Evolutionary conservation across 2,888 invertebrate species (phyloP).

Genomic region (Aelia acuminata): DNA sequence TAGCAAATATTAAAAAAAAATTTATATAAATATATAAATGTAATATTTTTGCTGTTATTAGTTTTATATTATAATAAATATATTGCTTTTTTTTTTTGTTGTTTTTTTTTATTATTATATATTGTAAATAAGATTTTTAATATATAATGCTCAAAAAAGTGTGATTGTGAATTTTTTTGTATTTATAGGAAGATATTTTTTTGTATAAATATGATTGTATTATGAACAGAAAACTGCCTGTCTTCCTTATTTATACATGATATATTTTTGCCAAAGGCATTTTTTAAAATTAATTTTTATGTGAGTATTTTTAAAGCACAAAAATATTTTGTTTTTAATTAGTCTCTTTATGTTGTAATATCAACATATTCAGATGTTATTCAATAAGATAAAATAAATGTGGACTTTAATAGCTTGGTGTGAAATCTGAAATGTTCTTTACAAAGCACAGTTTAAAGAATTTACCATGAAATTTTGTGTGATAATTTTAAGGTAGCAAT

Average conservation of each 20-base stretch:
- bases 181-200: constrained; percentile 55
- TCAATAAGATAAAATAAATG: not conserved
- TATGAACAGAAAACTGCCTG: constrained; percentile 47
- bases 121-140: constrained; percentile 39
- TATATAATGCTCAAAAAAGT: constrained; percentile 56
- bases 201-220: constrained; percentile 55
- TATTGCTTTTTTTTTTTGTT: constrained; percentile 32
- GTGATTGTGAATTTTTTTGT: constrained; percentile 50
- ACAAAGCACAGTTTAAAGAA: constrained; percentile 1
- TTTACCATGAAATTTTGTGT: constrained; percentile 17
- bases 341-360: not conserved
- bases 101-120: constrained; percentile 15
- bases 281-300: constrained; percentile 21
- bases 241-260: constrained; percentile 53
- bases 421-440: constrained; percentile 12
- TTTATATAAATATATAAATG: constrained; percentile 30
- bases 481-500: not conserved
- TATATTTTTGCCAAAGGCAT: constrained; percentile 47
- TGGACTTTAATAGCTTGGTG: not conserved
- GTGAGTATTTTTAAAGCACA: constrained; percentile 36
- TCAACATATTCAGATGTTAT: constrained; percentile 15
- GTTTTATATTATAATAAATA: constrained; percentile 43
- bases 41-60: constrained; percentile 49
- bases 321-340: constrained; percentile 5
- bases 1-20: constrained; percentile 31